A percentile compares a stretch with the other conserved stretches of the same genome.
Conservation (phyloP, 2,888 invertebrate genomes). For the Lepidonotus clava region DNA sequence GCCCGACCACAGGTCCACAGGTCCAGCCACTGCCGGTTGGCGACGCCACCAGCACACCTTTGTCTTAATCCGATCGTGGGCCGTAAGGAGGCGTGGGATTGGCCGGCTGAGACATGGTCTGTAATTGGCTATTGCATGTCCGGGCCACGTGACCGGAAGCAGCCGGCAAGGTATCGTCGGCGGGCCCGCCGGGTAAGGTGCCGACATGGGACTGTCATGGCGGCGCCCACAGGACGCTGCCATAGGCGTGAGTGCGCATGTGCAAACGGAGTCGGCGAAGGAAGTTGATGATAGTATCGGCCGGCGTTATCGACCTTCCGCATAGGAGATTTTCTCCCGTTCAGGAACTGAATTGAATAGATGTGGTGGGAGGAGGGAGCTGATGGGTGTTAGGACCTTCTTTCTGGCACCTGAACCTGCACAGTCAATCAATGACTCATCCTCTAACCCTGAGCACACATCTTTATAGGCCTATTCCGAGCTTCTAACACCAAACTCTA, state of each 20-base stretch:
- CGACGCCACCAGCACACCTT: neutral
- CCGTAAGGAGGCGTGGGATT: neutral
- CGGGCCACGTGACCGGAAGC: slow-evolving; percentile 12
- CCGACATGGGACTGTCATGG: neutral
- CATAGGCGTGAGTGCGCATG: slow-evolving; percentile 14
- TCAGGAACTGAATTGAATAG: neutral
- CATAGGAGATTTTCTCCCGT: neutral
- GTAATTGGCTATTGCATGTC: neutral
- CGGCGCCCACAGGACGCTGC: no score
- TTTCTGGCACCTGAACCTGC: no score
- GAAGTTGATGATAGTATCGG: neutral
- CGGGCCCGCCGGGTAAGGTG: no score
- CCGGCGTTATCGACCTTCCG: neutral
- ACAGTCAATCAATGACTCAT: no score
- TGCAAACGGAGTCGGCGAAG: neutral
- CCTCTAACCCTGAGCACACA: no score
- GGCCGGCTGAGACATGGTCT: neutral
- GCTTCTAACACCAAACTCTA: no score
- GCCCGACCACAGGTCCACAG: neutral
- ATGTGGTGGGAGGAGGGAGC: neutral
- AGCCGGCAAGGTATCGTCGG: neutral
- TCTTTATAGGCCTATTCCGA: no score
- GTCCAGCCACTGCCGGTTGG: neutral
- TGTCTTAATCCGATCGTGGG: neutral
- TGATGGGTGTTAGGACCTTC: no score